These are phyloP conservation scores for Gymnocephalus cernua DNA, from an alignment of 2,113 vertebrate species.

Conservation along the genomic window DNA sequence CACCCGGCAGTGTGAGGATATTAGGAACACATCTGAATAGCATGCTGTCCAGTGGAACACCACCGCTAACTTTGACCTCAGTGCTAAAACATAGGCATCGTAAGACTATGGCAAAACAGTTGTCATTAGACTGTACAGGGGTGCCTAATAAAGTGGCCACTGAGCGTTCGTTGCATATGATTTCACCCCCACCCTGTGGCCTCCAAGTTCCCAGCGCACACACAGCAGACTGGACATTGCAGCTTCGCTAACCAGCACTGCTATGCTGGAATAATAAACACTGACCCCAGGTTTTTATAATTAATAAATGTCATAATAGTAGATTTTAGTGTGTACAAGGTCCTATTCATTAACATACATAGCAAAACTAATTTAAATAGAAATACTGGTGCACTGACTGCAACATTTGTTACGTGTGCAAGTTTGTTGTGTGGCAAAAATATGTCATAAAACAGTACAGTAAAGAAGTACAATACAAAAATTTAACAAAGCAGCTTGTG, in stretches of 20 bases:
- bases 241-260: background rate
- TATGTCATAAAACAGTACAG: background rate
- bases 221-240: no score
- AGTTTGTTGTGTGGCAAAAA: background rate
- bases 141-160: background rate
- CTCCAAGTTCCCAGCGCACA: background rate
- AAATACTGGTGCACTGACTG: background rate
- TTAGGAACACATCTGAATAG: background rate
- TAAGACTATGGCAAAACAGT: background rate
- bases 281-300: background rate
- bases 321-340: no score
- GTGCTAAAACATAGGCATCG: background rate
- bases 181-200: background rate
- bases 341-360: background rate
- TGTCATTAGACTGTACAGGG: background rate
- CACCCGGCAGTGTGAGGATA: background rate
- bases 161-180: background rate
- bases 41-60: background rate
- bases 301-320: no score
- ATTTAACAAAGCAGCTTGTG: background rate
- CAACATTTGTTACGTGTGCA: background rate
- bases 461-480: background rate
- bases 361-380: background rate
- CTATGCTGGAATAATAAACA: background rate
- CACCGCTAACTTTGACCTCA: background rate